Conservation (phyloP, 1,140 invertebrate genomes). For the Nasonia giraulti region DNA sequence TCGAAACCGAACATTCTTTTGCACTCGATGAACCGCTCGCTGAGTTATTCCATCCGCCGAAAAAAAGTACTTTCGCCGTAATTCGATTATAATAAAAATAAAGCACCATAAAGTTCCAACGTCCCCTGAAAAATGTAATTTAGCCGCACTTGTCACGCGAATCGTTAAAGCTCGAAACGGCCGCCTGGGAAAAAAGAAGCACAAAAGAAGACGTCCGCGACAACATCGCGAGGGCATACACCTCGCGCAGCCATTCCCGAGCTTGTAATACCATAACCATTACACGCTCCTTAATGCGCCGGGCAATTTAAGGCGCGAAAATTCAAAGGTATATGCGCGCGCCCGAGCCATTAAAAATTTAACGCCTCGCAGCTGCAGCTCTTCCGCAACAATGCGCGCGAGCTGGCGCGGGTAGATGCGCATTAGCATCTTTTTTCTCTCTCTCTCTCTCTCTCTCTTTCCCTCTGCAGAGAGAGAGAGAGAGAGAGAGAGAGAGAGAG, state of each 20-base stretch:
- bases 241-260: background rate
- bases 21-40: no score
- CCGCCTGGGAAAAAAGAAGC: background rate
- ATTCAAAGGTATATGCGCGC: conserved; percentile 29
- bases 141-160: background rate
- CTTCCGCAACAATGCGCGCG: background rate
- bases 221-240: background rate
- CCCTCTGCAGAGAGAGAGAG: background rate
- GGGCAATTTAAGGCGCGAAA: conserved; percentile 45
- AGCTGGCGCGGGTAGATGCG: background rate
- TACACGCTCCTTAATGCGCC: conserved; percentile 36
- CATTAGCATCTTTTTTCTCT: conserved; percentile 27
- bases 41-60: no score
- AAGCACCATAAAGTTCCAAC: no score
- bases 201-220: background rate
- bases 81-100: no score
- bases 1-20: no score
- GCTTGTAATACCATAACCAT: conserved; percentile 29
- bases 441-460: background rate
- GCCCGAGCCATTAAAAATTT: conserved; percentile 43
- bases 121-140: background rate
- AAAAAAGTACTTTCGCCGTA: no score
- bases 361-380: conserved; percentile 22
- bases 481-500: background rate
- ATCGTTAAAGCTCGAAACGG: background rate